Conservation (phyloP, 2,888 invertebrate genomes). For the Drosophila nr. fundita region DNA sequence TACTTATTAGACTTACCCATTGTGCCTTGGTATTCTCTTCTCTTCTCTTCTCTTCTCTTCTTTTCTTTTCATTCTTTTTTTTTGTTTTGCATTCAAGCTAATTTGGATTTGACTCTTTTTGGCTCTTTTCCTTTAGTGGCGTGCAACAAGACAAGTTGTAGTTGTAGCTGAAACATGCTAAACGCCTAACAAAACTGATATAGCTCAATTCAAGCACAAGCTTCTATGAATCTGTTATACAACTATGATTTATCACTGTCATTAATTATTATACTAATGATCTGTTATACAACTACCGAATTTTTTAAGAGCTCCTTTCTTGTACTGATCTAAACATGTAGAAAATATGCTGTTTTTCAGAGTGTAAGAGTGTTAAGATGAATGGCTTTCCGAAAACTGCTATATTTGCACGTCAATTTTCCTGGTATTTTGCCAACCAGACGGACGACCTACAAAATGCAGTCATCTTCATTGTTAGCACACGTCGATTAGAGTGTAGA, state of each 20-base stretch:
- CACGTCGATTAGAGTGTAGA: conserved; percentile 9
- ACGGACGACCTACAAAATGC: conserved; percentile 14
- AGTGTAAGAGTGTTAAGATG: neutral
- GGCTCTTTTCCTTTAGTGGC: conserved; percentile 38
- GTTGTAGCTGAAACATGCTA: conserved; percentile 36
- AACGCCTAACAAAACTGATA: conserved; percentile 35
- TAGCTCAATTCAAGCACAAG: neutral
- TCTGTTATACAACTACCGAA: neutral
- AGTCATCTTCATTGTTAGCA: conserved; percentile 8
- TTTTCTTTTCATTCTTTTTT: too few species aligned
- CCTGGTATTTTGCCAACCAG: conserved; percentile 14
- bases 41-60: too few species aligned
- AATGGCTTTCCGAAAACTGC: conserved; percentile 13
- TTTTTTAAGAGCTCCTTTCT: neutral
- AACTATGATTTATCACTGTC: neutral
- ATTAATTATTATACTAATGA: neutral
- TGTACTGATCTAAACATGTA: neutral
- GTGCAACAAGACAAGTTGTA: conserved; percentile 39
- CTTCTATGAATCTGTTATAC: conserved; percentile 2
- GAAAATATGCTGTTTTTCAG: neutral
- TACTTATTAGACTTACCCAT: conserved; percentile 26
- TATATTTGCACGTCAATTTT: conserved; percentile 3
- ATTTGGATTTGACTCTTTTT: conserved; percentile 44
- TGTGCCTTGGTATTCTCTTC: neutral
- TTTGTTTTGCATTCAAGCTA: conserved; percentile 25